Percentiles rank a stretch among this genome's conserved stretches.
These are phyloP conservation scores for Acanthochromis polyacanthus DNA, from an alignment of 2,113 vertebrate species.

Conservation along the genomic window DNA sequence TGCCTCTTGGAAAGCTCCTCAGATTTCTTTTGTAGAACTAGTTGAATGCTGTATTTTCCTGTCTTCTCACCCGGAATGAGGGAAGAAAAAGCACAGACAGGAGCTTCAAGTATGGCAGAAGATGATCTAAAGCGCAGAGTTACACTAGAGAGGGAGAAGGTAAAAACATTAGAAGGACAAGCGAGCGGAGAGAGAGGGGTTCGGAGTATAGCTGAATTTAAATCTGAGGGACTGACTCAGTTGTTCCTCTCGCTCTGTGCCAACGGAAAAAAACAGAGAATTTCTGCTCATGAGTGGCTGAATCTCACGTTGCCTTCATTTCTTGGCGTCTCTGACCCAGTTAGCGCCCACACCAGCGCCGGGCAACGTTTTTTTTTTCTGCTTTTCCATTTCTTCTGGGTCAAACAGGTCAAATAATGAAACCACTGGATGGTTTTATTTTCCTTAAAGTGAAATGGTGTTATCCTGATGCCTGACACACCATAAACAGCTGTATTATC, in stretches of 20 bases:
- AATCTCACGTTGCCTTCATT: constrained; percentile 67
- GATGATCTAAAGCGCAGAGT: constrained; percentile 53
- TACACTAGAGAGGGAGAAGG: constrained; percentile 47
- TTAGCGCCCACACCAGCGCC: constrained; percentile 50
- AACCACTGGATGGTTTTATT: neutral
- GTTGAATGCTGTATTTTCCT: neutral
- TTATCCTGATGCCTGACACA: neutral
- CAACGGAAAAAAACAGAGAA: constrained; percentile 83
- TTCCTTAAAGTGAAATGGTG: neutral
- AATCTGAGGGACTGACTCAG: constrained; percentile 81
- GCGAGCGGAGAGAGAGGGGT: constrained; percentile 60
- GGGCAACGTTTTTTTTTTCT: constrained; percentile 3
- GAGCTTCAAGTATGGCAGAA: constrained; percentile 5
- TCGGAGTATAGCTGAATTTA: constrained; percentile 65
- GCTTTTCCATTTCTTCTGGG: constrained; percentile 24
- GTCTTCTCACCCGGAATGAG: constrained; percentile 1
- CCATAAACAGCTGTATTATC: neutral
- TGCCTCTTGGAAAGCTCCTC: constrained; percentile 7
- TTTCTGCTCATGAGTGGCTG: constrained; percentile 70
- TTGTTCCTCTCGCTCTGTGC: constrained; percentile 82
- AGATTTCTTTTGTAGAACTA: constrained; percentile 19
- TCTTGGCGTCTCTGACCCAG: constrained; percentile 70
- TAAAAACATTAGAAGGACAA: constrained; percentile 66
- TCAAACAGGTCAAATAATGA: constrained; percentile 37
- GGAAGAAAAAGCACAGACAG: neutral